A percentile compares a stretch with the other conserved stretches of the same genome.
Evolutionary conservation across 2,113 vertebrate genomes (phyloP).

Genomic region (Pluvialis apricaria): DNA sequence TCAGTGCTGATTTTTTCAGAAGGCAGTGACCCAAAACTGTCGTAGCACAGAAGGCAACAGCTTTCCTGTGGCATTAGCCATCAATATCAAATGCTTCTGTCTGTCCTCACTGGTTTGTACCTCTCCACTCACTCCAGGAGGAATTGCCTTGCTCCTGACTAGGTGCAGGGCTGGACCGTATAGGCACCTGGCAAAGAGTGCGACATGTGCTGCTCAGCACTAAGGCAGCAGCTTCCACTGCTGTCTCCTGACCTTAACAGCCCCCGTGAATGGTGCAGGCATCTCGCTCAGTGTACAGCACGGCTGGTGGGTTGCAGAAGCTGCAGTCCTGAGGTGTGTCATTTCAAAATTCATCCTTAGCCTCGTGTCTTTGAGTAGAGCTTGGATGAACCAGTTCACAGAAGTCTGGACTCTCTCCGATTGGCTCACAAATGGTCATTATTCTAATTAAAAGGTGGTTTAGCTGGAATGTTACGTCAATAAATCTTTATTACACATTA

Average conservation of each 20-base stretch:
- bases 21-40: background rate
- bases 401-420: background rate
- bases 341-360: conserved; percentile 19
- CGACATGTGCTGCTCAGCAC: background rate
- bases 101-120: background rate
- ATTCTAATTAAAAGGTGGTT: background rate
- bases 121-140: background rate
- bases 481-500: background rate
- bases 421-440: background rate
- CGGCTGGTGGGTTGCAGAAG: background rate
- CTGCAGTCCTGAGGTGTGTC: background rate
- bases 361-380: background rate
- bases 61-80: background rate
- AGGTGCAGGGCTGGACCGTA: background rate
- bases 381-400: background rate
- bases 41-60: background rate
- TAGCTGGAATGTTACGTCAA: background rate
- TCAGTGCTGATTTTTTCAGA: background rate
- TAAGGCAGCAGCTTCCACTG: background rate
- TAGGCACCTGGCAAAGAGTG: background rate
- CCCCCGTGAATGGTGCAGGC: background rate
- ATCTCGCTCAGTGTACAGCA: background rate
- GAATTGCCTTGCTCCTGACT: background rate
- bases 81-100: background rate
- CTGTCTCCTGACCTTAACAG: background rate